Evolutionary conservation across 2,113 vertebrate species (phyloP), one percentile per base, ranked within the genome.

Genomic region (Oceanites oceanicus): DNA sequence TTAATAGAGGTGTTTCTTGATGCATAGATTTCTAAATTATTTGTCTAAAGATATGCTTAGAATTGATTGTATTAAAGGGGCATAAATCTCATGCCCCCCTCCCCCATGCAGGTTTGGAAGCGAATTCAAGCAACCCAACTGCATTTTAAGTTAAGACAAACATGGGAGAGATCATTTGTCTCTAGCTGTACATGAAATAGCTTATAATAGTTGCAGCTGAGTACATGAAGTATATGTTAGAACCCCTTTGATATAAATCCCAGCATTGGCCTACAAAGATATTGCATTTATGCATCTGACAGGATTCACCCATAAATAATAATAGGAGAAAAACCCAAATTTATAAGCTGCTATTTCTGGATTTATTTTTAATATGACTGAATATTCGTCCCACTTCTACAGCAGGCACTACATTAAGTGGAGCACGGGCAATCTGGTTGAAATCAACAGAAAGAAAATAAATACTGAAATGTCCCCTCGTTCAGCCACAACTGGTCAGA

Each of bases 131-230:
- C 55, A 86, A 95, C 92, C 74, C 93, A 95, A 97, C 93, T 97
- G 96, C 97, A 97, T 98, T 97, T 98, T 97, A 98, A 97, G 96
- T 97, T 98, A 98, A 97, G 97, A 97, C 97, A 98, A 98, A 98
- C 93, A 97, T 73, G 92, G 92, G 91, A 97, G 92, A 96, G 94
- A 98, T 97, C 94, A 97, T 98, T 98, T 97, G 96, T 98, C 97
- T 98, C 97, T 91, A 97, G 97, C 92, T 97, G 97, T 97, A 98
- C 96, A 97, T 97, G 97, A 98, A 98, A 98, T 96, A 97, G 95
- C 96, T 97, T 95, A 90, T 97, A 98, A 98, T 96, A 97, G 97
- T 82, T 68, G 95, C 96, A 96, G 96, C 95, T 94, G 97, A 98
- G 98, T 98, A 98, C 96, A 97, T 96, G 98, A 98, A 98, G 97